Percentiles rank a stretch among this genome's conserved stretches.
These are phyloP conservation scores for Lampris megalopsis DNA, from an alignment of 2,113 vertebrate genomes.

Conservation along the genomic window DNA sequence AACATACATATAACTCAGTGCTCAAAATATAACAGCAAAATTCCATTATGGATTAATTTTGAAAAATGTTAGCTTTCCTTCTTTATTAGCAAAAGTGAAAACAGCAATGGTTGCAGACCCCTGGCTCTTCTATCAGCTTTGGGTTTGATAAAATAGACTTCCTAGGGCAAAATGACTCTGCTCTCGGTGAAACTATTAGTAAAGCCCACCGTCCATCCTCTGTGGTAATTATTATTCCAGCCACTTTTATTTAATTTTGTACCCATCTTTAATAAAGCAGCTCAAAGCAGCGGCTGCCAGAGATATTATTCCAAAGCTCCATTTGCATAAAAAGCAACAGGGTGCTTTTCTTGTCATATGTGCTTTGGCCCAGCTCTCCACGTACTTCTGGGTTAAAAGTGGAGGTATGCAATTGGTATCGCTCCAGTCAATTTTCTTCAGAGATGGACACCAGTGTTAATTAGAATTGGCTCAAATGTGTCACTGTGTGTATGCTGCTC, in stretches of 20 bases:
- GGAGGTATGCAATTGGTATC: slow-evolving; percentile 46
- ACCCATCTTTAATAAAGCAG: slow-evolving; percentile 61
- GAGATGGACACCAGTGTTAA: slow-evolving; percentile 51
- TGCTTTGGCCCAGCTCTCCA: slow-evolving; percentile 38
- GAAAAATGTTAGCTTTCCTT: too few species aligned
- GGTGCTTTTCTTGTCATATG: slow-evolving; percentile 40
- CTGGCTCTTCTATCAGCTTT: slow-evolving; percentile 32
- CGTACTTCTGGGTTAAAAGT: slow-evolving; percentile 38
- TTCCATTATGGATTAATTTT: too few species aligned
- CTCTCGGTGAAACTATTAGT: slow-evolving; percentile 52
- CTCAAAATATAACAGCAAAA: too few species aligned
- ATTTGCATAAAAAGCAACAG: slow-evolving; percentile 72
- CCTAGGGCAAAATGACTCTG: slow-evolving; percentile 48
- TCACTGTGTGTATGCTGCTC: slow-evolving; percentile 22
- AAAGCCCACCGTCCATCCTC: slow-evolving; percentile 48
- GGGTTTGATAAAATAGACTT: slow-evolving; percentile 30
- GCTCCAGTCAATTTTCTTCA: slow-evolving; percentile 23
- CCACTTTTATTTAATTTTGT: slow-evolving; percentile 60
- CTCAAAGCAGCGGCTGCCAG: slow-evolving; percentile 52
- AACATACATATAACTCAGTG: too few species aligned
- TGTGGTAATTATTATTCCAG: slow-evolving; percentile 67
- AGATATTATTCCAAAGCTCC: slow-evolving; percentile 55
- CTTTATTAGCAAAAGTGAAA: slow-evolving; percentile 28
- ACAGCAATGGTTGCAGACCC: not conserved
- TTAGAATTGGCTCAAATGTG: slow-evolving; percentile 34